Evolutionary conservation across 2,113 vertebrate genomes (phyloP), one percentile per base, ranked within the genome.

Genomic region (Eulemur rufifrons): DNA sequence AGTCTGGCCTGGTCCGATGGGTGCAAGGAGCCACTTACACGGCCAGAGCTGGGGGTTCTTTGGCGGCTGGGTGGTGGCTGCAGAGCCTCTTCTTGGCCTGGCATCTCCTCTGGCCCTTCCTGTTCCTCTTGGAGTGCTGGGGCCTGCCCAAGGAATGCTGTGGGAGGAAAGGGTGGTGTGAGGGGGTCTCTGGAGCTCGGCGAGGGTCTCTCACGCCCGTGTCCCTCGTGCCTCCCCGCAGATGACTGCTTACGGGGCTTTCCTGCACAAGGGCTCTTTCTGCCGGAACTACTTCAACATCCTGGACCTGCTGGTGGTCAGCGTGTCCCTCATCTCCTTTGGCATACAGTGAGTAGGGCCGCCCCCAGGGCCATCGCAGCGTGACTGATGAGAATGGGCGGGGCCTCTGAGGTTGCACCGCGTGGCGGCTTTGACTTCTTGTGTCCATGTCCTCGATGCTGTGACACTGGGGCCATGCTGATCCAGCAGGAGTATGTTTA

Each of bases 201-300:
- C 97, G 97, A 97, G 56, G 77, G 73, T 88, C 54, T 86, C 98
- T 97, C 97, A 93, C 82, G 29, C 94, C 77, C 83, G 0, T 96
- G 59, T 98, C 59, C 98, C 95, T 95, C 97, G 73, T 98, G 69
- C 97, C 95, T 97, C 92, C 97, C 95, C 92, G 82, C 98, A 99
- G 99, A 99, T 99, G 99, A 99, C 99, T 0, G 99, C 99, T 0
- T 99, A 99, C 0, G 99, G 99, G 96, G 99, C 99, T 89, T 99
- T 99, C 98, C 98, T 99, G 85, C 99, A 99, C 97, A 99, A 99
- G 98, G 99, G 99, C 95, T 99, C 99, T 93, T 99, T 99, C 98
- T 99, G 99, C 98, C 99, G 99, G 92, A 99, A 99, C 98, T 99
- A 99, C 97, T 99, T 99, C 98, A 99, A 99, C 98, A 99, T 99